phyloP scores from a whole-genome alignment of 2,797 vertebrate species.

The Diplodus puntazzo region DNA sequence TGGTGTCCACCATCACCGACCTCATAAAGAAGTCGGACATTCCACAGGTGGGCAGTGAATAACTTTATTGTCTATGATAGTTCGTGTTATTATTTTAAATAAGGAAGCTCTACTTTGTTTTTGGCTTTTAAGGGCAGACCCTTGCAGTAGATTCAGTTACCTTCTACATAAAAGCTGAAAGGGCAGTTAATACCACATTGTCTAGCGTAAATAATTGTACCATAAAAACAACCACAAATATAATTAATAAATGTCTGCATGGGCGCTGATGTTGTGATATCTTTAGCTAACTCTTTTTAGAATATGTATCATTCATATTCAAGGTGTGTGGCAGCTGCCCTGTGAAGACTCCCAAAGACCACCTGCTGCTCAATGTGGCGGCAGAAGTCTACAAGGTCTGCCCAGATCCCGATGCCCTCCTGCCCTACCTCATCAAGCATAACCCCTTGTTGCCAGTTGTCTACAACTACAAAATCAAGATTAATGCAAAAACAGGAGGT shows the following conservation, averaged over 20 bases:
- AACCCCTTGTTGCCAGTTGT: slow-evolving; percentile 48
- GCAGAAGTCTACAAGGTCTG: slow-evolving; percentile 70
- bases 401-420: slow-evolving; percentile 73
- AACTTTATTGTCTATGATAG: neutral
- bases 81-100: no score
- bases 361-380: slow-evolving; percentile 73
- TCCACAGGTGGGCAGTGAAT: slow-evolving; percentile 51
- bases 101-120: no score
- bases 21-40: slow-evolving; percentile 63
- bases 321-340: slow-evolving; percentile 65
- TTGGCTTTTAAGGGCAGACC: no score
- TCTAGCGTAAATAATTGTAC: no score
- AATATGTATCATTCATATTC: neutral
- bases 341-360: slow-evolving; percentile 69
- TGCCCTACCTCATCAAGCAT: slow-evolving; percentile 75
- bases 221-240: no score
- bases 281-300: no score
- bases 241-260: no score
- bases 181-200: no score
- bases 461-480: slow-evolving; percentile 54
- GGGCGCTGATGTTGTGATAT: no score
- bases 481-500: slow-evolving; percentile 72
- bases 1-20: slow-evolving; percentile 72
- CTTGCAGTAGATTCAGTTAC: no score
- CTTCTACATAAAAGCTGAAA: no score